Percentiles rank a stretch among this genome's conserved stretches.
These are phyloP conservation scores for Plagiodera versicolora DNA, from an alignment of 2,888 invertebrate species.

Conservation along the genomic window DNA sequence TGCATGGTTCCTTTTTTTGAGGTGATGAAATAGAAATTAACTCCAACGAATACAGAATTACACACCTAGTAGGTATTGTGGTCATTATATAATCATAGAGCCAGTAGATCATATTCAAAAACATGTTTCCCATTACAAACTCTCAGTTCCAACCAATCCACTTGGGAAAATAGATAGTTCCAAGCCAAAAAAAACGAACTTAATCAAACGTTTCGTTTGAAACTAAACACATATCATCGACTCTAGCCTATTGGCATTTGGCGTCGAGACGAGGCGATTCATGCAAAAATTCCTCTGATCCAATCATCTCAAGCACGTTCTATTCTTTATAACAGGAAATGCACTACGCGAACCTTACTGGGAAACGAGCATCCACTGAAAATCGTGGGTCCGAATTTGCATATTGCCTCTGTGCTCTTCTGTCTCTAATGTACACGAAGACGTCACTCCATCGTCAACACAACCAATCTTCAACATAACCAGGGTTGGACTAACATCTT, in stretches of 20 bases:
- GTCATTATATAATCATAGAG: no score
- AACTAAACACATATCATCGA: background rate
- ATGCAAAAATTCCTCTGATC: background rate
- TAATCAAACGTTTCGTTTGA: no score
- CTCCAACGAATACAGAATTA: no score
- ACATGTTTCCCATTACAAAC: no score
- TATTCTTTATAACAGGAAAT: conserved; percentile 15
- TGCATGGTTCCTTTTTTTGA: no score
- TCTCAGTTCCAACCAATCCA: no score
- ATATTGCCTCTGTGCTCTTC: conserved; percentile 20
- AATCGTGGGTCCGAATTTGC: conserved; percentile 16
- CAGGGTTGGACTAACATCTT: background rate
- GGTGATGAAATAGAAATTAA: no score
- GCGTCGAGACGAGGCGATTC: background rate
- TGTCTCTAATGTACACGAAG: conserved; percentile 15
- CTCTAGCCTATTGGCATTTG: background rate
- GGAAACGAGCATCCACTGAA: conserved; percentile 8
- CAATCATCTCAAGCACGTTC: background rate
- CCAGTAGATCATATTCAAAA: no score
- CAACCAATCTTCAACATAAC: background rate
- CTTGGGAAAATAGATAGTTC: no score
- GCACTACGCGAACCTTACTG: conserved; percentile 14
- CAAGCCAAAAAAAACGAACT: background rate
- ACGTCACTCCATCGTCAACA: conserved; percentile 13
- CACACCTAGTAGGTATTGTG: no score